These are phyloP conservation scores for Magallana gigas DNA, from an alignment of 1,140 invertebrate species.

Conservation along the genomic window DNA sequence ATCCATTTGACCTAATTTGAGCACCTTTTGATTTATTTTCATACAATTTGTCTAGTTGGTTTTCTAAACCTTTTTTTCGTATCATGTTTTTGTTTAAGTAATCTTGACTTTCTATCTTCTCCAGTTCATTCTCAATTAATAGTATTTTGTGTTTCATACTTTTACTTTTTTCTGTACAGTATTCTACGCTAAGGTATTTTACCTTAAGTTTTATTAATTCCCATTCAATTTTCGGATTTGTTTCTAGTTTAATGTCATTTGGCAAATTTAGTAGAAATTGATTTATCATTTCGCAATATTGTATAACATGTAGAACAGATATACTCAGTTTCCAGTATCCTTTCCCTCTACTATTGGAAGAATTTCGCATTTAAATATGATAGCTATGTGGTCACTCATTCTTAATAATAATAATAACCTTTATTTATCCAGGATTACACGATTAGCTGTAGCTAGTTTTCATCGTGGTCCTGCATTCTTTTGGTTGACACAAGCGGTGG, in stretches of 20 bases:
- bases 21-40: background rate
- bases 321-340: background rate
- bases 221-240: background rate
- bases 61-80: background rate
- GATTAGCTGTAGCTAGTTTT: too few species aligned
- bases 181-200: background rate
- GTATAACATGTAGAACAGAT: background rate
- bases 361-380: background rate
- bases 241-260: background rate
- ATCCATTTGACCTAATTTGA: background rate
- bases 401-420: background rate
- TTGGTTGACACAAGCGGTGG: background rate
- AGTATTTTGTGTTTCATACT: background rate
- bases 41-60: background rate
- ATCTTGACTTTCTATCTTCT: background rate
- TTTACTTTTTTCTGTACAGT: background rate
- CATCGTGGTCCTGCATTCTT: too few species aligned
- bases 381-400: background rate
- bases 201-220: background rate
- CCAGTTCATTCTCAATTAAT: too few species aligned
- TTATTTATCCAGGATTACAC: too few species aligned
- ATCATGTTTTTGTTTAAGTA: background rate
- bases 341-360: background rate
- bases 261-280: background rate
- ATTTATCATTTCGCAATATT: background rate